Base-by-base conservation (phyloP, 2,888 invertebrate genomes). In the Eupeodes luniger region DNA sequence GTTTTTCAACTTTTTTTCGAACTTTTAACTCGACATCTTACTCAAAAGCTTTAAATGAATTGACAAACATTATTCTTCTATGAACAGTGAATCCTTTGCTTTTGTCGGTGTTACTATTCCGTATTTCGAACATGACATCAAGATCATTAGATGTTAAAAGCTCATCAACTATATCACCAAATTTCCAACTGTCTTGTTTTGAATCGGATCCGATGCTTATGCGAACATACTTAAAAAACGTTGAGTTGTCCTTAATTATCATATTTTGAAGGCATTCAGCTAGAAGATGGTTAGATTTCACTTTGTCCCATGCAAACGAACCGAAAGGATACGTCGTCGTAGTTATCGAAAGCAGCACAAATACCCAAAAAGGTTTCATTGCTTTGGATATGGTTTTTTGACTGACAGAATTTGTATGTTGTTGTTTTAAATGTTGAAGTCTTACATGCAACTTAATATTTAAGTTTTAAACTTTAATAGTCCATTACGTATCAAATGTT, bases 161-260 rank as follows among this genome's bases (percentile, higher is more conserved):
- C 14, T 66, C 9, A 27, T 66, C 27, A 1, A 49, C 47, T 3
- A 66, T 66, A 27, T 66, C 66, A 14, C 47, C 66, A 49, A 66
- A 66, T 14, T 27, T 66, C 66, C 66, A 66, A 6, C 1, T 10
- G 1, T 14, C 27, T 4, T 1, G 1, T 9, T 14, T 47, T 5
- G 66, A 66, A 4, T 66, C 47, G 0, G 66, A 27, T 14, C 14
- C 19, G 11, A 49, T 66, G 12, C 9, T 66, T 27, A 66, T 3
- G 14, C 47, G 66, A 14, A 27, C 2, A 27, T 19, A 27, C 1
- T 66, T 66, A 4, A 14, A 0, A 27, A 44, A 14, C 14, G 66
- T 66, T 27, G 1, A 14, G 2, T 27, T 66, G 4, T 66, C 66
- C 19, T 49, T 14, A 11, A 19, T 4, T 49, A 66, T 66, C 66